Evolutionary conservation across 2,797 vertebrate genomes (phyloP).

Genomic region (Argyrosomus regius): DNA sequence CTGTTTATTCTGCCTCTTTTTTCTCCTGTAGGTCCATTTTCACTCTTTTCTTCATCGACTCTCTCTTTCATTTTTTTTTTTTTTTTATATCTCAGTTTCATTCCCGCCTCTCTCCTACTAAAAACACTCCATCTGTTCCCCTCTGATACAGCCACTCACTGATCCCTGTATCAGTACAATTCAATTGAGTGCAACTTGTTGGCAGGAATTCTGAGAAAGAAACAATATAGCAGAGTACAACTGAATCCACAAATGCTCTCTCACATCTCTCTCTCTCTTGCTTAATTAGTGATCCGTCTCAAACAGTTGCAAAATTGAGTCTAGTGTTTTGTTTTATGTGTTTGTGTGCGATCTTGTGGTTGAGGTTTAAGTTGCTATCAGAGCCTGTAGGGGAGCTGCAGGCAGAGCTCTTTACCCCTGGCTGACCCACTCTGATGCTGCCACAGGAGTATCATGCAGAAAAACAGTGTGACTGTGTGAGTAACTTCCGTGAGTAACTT

Average conservation of each 20-base stretch:
- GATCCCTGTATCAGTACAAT: slow-evolving; percentile 40
- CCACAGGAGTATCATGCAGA: slow-evolving; percentile 1
- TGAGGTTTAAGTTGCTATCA: slow-evolving; percentile 20
- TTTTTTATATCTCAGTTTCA: slow-evolving; percentile 31
- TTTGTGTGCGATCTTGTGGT: slow-evolving; percentile 1
- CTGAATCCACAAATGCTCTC: slow-evolving; percentile 1
- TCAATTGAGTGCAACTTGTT: slow-evolving; percentile 47
- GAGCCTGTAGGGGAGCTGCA: slow-evolving; percentile 42
- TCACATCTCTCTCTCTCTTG: slow-evolving; percentile 6
- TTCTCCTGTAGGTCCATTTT: slow-evolving; percentile 3
- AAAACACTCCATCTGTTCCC: slow-evolving; percentile 57
- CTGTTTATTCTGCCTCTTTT: slow-evolving; percentile 16
- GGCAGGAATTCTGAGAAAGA: slow-evolving; percentile 29
- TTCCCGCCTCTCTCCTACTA: slow-evolving; percentile 1
- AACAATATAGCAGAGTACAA: slow-evolving; percentile 28
- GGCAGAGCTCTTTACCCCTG: slow-evolving; percentile 19
- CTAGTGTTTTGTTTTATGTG: neutral
- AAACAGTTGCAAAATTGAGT: neutral
- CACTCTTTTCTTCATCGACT: slow-evolving; percentile 1
- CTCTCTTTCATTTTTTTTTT: neutral
- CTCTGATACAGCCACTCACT: slow-evolving; percentile 45
- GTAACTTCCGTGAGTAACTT: neutral
- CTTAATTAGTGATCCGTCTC: neutral
- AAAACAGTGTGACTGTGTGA: neutral
- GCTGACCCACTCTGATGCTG: slow-evolving; percentile 11